phyloP scores from a whole-genome alignment of 2,113 vertebrate genomes.

The Clarias batrachus region DNA sequence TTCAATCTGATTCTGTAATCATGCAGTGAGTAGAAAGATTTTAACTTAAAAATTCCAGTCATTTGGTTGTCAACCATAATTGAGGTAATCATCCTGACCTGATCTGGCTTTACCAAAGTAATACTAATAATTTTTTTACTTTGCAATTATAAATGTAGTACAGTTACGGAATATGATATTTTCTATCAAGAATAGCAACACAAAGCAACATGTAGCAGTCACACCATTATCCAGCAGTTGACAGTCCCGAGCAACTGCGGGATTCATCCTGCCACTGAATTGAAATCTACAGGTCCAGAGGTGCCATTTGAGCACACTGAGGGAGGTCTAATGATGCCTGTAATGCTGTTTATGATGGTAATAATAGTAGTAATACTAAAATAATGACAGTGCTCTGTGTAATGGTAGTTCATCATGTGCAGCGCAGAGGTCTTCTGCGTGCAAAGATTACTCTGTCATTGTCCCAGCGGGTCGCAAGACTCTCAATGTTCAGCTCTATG shows the following conservation, averaged over 20 bases:
- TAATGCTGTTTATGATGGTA: constrained; percentile 54
- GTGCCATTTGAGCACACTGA: constrained; percentile 36
- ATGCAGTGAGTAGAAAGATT: neutral
- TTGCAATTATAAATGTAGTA: neutral
- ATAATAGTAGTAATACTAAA: constrained; percentile 49
- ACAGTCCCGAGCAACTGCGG: constrained; percentile 15
- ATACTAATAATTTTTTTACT: neutral
- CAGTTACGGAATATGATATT: neutral
- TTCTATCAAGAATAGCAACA: neutral
- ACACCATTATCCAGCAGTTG: neutral
- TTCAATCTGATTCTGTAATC: neutral
- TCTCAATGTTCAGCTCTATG: constrained; percentile 43
- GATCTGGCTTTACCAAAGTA: neutral
- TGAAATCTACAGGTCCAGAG: constrained; percentile 36
- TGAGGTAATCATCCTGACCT: neutral
- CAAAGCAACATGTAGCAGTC: constrained; percentile 8
- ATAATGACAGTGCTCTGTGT: constrained; percentile 52
- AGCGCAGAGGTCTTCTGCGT: constrained; percentile 28
- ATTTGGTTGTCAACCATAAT: neutral
- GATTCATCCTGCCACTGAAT: constrained; percentile 40
- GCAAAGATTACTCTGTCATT: constrained; percentile 49
- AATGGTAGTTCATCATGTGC: constrained; percentile 39
- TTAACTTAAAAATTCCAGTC: neutral
- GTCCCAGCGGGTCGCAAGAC: constrained; percentile 40
- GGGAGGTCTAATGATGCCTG: constrained; percentile 43